Evolutionary conservation across 2,113 vertebrate species (phyloP).

Genomic region (Pavo muticus): DNA sequence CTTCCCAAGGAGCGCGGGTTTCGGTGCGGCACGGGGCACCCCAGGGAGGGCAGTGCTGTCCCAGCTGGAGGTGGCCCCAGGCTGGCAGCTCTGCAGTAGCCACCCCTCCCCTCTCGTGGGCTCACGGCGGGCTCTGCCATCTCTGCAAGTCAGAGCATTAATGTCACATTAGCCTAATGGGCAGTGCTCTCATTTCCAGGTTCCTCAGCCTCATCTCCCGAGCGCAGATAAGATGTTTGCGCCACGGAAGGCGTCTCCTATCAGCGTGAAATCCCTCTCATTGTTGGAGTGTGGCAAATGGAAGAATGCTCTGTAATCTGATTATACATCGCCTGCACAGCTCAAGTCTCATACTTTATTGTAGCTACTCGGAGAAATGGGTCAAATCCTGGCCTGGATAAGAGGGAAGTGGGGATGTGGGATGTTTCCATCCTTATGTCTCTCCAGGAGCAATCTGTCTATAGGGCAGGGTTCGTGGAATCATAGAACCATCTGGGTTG

Average conservation of each 20-base stretch:
- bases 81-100: neutral
- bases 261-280: neutral
- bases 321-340: neutral
- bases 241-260: rapidly evolving
- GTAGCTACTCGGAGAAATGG: neutral
- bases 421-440: neutral
- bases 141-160: neutral
- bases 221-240: neutral
- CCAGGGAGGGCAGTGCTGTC: neutral
- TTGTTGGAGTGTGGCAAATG: neutral
- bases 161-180: slow-evolving; percentile 35
- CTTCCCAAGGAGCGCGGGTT: rapidly evolving
- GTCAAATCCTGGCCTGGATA: neutral
- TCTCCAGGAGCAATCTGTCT: neutral
- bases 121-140: neutral
- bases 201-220: neutral
- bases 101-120: neutral
- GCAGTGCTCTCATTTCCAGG: slow-evolving; percentile 2
- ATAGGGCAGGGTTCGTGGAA: neutral
- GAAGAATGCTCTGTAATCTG: neutral
- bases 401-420: neutral
- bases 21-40: neutral
- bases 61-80: neutral
- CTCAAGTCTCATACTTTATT: neutral
- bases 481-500: neutral